Evolutionary conservation across 2,113 vertebrate species (phyloP), one percentile per base, ranked within the genome.

Genomic region (Peromyscus polionotus): DNA sequence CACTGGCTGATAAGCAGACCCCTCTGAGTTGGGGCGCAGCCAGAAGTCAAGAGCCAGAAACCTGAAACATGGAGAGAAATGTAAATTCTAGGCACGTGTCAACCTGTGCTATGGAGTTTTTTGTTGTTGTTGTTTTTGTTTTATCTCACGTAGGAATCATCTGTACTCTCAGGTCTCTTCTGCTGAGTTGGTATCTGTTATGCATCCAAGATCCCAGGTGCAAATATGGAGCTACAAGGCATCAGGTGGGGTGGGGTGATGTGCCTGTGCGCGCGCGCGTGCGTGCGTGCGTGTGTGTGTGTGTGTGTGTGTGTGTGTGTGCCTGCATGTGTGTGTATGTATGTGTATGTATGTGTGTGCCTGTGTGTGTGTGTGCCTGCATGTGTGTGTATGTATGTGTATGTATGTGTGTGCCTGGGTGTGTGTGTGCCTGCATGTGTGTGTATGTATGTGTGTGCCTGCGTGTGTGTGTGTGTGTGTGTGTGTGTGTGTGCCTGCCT

Each of bases 1-100:
- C 0, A 0, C 0, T 51, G 31, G 10, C 20, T 0, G 2, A 5
- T 16, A 31, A 0, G 67, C 7, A 36, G 0, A 2, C 9, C 42
- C 9, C 6, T 8, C 3, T 1, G 51, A 33, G 10, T 2, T 17
- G 22, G 14, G 88, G 0, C 2, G 45, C 2, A 24, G 45, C 7
- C 1, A 42, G 73, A 28, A 20, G 0, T 13, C 2, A 2, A n/a
- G 26, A 72, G 5, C 48, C 80, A 63, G 88, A 85, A 42, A 10
- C n/a, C 61, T 4, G 48, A 33, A 4, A 11, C 48, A 72, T 1
- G 42, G 79, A 7, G 67, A 31, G 39, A 42, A 36, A 1, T 8
- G 2, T 8, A 36, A 59, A 39, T 20, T 36, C 61, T 28, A 36
- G 19, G 5, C 0, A 0, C 0, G 48, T 4, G 19, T 67, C 36